A percentile compares a stretch with the other conserved stretches of the same genome.
Evolutionary conservation across 64 coral and sea anemone species (phyloP).

Genomic region (Porites lutea): DNA sequence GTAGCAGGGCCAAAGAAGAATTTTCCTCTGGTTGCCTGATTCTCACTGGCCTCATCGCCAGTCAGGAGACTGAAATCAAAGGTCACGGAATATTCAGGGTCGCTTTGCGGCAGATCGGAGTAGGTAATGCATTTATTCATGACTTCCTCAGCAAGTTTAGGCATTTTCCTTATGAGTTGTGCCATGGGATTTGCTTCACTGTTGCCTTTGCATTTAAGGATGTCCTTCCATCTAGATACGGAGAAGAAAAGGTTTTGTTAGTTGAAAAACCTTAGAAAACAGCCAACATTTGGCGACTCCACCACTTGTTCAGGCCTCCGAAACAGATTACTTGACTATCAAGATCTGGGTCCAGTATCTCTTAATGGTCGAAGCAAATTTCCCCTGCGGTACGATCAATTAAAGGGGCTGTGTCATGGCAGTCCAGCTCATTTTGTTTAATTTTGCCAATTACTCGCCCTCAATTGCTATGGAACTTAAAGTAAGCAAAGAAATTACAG

Average conservation of each 20-base stretch:
- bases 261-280: no score
- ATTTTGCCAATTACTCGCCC: no score
- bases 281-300: no score
- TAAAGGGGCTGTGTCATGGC: no score
- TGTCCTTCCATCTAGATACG: slow-evolving; percentile 36
- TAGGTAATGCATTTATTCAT: slow-evolving; percentile 76
- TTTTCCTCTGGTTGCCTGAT: not conserved
- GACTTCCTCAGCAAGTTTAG: slow-evolving; percentile 62
- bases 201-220: slow-evolving; percentile 11
- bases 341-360: no score
- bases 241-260: not conserved
- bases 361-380: no score
- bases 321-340: no score
- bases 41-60: not conserved
- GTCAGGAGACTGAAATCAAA: slow-evolving; percentile 76
- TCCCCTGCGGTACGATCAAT: no score
- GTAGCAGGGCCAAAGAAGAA: slow-evolving; percentile 69
- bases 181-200: slow-evolving; percentile 51
- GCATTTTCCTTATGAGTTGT: slow-evolving; percentile 75
- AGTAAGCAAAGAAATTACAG: no score
- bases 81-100: slow-evolving; percentile 47
- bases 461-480: no score
- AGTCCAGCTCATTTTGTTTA: no score
- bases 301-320: no score
- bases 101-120: slow-evolving; percentile 42